Evolutionary conservation across 2,113 vertebrate genomes (phyloP).

Genomic region (Lophotis ruficrista): DNA sequence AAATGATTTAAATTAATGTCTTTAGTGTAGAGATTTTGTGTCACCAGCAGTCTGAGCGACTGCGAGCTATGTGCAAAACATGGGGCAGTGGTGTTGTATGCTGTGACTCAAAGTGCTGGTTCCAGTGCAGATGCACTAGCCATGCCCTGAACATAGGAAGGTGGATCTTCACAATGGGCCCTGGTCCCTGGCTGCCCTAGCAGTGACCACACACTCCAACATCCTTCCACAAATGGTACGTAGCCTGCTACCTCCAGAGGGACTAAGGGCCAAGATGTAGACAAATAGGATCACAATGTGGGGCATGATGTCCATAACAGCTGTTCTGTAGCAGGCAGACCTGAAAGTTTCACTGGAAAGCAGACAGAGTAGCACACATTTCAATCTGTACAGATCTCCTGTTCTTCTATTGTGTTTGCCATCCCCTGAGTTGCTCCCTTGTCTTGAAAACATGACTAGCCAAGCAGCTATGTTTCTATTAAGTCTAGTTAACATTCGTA

Average conservation of each 20-base stretch:
- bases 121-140: accelerated
- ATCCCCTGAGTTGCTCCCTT: background rate
- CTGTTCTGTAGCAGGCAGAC: background rate
- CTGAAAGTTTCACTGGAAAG: background rate
- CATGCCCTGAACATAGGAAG: background rate
- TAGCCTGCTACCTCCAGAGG: background rate
- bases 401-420: background rate
- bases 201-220: background rate
- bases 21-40: background rate
- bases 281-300: background rate
- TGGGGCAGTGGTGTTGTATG: background rate
- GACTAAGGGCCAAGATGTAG: background rate
- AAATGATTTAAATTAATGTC: background rate
- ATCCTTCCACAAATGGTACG: background rate
- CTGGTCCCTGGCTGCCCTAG: background rate
- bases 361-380: background rate
- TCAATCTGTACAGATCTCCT: background rate
- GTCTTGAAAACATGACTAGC: background rate
- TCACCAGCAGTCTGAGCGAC: background rate
- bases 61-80: background rate
- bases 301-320: background rate
- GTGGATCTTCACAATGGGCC: accelerated
- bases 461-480: background rate
- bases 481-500: background rate
- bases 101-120: background rate